phyloP scores from a whole-genome alignment of 1,140 invertebrate species.

The Lordiphosa collinella region DNA sequence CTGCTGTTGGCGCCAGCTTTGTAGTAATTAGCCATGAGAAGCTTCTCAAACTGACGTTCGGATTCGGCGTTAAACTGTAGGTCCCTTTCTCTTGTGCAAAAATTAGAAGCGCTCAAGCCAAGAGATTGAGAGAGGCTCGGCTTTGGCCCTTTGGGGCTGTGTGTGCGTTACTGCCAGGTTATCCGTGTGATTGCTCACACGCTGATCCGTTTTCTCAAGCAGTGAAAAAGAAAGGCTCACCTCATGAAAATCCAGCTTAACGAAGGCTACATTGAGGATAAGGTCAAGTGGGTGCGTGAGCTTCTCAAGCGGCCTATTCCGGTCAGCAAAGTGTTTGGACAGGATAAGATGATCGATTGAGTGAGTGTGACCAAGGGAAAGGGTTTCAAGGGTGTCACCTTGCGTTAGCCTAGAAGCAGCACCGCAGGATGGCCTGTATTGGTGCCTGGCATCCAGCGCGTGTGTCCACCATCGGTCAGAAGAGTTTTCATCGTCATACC shows the following conservation, averaged over 20 bases:
- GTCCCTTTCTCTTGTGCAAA: too few species aligned
- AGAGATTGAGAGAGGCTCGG: too few species aligned
- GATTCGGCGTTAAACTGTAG: too few species aligned
- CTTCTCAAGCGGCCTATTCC: slow-evolving; percentile 97
- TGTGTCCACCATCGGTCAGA: slow-evolving; percentile 99
- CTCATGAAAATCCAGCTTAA: slow-evolving; percentile 99
- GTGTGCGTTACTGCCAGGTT: slow-evolving; percentile 98
- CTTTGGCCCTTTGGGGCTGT: too few species aligned
- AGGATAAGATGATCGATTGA: slow-evolving; percentile 99
- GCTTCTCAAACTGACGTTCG: too few species aligned
- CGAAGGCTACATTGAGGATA: slow-evolving; percentile 96
- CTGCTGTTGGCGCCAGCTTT: too few species aligned
- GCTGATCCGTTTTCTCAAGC: slow-evolving; percentile 98
- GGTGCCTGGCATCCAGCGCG: slow-evolving; percentile 99
- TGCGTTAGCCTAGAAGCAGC: slow-evolving; percentile 99
- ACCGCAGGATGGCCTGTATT: slow-evolving; percentile 99
- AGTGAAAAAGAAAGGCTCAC: slow-evolving; percentile 99
- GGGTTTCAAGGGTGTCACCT: slow-evolving; percentile 99
- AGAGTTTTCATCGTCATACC: slow-evolving; percentile 99
- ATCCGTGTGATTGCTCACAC: slow-evolving; percentile 98
- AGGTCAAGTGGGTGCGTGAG: slow-evolving; percentile 97
- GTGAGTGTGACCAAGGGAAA: slow-evolving; percentile 99
- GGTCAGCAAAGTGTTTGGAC: slow-evolving; percentile 93
- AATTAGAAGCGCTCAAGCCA: too few species aligned
- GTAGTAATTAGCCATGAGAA: too few species aligned